These are phyloP conservation scores for Mamestra brassicae DNA, from an alignment of 2,888 invertebrate genomes.

Conservation along the genomic window DNA sequence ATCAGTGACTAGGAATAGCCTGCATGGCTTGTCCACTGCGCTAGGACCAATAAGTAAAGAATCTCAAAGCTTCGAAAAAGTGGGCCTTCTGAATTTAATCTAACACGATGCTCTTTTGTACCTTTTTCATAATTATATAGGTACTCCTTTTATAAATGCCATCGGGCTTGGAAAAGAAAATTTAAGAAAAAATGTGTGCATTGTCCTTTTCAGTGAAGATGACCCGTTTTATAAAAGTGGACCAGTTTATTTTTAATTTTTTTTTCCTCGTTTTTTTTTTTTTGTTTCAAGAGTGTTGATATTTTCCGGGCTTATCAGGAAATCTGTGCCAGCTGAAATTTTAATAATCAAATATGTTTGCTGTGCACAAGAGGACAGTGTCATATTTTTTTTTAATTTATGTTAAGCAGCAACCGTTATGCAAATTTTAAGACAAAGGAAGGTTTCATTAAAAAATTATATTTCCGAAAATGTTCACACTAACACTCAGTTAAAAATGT, in stretches of 20 bases:
- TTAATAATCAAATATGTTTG: background rate
- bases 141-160: conserved; percentile 48
- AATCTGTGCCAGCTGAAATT: conserved; percentile 2
- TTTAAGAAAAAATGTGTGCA: conserved; percentile 42
- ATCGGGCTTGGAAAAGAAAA: conserved; percentile 38
- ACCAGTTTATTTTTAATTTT: background rate
- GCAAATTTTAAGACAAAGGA: background rate
- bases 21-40: background rate
- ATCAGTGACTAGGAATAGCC: too few species aligned
- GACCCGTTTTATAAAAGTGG: conserved; percentile 32
- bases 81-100: conserved; percentile 26
- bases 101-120: conserved; percentile 18
- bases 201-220: conserved; percentile 42
- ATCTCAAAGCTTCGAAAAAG: background rate
- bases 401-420: background rate
- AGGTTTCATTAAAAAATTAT: background rate
- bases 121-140: conserved; percentile 40
- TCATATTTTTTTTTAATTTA: too few species aligned
- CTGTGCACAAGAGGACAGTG: background rate
- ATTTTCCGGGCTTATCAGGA: conserved; percentile 11
- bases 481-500: too few species aligned
- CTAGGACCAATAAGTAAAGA: too few species aligned
- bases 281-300: conserved; percentile 3
- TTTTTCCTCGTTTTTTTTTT: background rate
- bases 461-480: background rate